Conservation (phyloP, 2,113 vertebrate species). For the Ammodytes dubius region DNA sequence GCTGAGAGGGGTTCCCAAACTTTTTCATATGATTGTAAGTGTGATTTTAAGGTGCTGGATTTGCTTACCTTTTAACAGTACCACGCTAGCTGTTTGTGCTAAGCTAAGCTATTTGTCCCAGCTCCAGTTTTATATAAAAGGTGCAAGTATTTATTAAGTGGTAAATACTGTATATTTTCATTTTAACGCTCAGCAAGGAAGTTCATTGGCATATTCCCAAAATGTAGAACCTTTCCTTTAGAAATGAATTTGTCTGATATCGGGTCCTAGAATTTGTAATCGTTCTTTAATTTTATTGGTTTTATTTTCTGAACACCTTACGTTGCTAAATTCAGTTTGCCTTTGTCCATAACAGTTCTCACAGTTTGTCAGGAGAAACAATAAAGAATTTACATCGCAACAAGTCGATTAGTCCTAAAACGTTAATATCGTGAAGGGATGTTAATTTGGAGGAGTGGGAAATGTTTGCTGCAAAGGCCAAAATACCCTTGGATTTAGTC, state of each 20-base stretch:
- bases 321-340: not conserved
- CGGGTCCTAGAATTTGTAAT: not conserved
- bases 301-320: not conserved
- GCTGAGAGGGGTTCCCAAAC: no score
- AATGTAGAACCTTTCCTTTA: not conserved
- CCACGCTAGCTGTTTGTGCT: not conserved
- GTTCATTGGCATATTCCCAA: not conserved
- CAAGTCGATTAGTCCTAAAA: not conserved
- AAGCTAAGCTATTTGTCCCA: conserved; percentile 7
- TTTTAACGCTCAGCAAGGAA: not conserved
- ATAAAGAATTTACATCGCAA: not conserved
- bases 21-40: no score
- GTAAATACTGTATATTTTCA: not conserved
- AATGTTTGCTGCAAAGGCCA: not conserved
- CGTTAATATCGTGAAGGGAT: not conserved
- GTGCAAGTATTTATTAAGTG: not conserved
- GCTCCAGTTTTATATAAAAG: not conserved
- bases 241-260: not conserved
- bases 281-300: not conserved
- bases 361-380: not conserved
- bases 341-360: not conserved
- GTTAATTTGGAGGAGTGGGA: not conserved
- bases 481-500: not conserved
- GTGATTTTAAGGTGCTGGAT: not conserved
- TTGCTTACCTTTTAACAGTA: not conserved